Conservation (phyloP, 2,888 invertebrate species). For the Dascillus cervinus region DNA sequence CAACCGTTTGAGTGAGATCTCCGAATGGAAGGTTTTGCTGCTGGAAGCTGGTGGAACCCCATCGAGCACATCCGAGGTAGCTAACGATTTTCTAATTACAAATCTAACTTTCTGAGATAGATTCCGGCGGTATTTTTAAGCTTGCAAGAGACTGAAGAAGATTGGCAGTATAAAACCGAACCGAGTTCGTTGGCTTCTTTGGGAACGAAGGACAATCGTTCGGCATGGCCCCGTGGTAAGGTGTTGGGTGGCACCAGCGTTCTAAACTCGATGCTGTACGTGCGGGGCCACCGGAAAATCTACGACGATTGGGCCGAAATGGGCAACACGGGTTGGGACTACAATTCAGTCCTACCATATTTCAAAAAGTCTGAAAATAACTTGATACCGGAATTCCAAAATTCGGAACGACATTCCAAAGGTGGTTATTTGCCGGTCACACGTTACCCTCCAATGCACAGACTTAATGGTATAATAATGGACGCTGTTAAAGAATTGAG, state of each 20-base stretch:
- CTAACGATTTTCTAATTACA: too few species aligned
- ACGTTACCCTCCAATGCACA: conserved; percentile 33
- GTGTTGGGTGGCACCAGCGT: conserved; percentile 83
- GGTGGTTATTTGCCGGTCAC: conserved; percentile 37
- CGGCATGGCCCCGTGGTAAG: conserved; percentile 89
- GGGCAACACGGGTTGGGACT: conserved; percentile 84
- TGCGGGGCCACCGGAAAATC: conserved; percentile 77
- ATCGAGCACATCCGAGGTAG: conserved; percentile 21
- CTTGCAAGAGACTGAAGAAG: conserved; percentile 74
- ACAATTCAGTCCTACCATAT: conserved; percentile 70
- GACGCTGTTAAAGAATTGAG: too few species aligned
- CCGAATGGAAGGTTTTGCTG: conserved; percentile 35
- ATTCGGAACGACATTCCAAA: conserved; percentile 12
- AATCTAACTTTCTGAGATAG: too few species aligned
- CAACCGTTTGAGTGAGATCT: conserved; percentile 40
- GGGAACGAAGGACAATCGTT: conserved; percentile 78
- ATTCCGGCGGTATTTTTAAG: conserved; percentile 81
- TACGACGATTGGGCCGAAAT: conserved; percentile 79
- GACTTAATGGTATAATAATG: too few species aligned
- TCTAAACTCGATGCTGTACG: conserved; percentile 87
- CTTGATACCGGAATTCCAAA: conserved; percentile 12
- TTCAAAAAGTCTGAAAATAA: conserved; percentile 64
- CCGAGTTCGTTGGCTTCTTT: conserved; percentile 74
- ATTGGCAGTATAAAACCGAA: conserved; percentile 88
- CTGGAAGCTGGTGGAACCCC: conserved; percentile 35